Conservation (phyloP, 2,797 vertebrate genomes). For the Neopelma chrysocephalum region DNA sequence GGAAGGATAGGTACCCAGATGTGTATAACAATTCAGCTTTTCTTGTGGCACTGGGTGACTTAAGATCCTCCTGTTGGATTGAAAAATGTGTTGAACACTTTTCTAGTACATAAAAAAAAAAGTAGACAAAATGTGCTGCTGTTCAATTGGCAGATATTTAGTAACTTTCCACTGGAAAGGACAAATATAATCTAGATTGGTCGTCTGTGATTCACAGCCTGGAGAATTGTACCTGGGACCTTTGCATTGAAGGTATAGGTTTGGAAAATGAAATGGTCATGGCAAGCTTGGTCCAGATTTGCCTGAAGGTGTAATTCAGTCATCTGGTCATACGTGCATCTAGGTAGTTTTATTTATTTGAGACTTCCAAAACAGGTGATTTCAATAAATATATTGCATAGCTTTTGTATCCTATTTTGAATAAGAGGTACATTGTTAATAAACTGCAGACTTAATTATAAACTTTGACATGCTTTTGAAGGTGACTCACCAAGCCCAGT, state of each 20-base stretch:
- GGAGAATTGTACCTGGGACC: not conserved
- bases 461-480: not conserved
- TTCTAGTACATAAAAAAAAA: not conserved
- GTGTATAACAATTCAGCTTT: not conserved
- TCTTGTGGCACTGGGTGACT: not conserved
- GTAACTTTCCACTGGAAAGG: not conserved
- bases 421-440: not conserved
- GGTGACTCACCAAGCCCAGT: not conserved
- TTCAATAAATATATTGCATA: not conserved
- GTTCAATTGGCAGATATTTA: not conserved
- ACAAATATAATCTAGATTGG: not conserved
- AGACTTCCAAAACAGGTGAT: not conserved
- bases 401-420: not conserved
- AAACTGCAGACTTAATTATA: not conserved
- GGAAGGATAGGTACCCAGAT: not conserved
- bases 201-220: not conserved
- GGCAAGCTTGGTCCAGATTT: not conserved
- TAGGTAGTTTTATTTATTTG: not conserved
- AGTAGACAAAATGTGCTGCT: not conserved
- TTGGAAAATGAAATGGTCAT: not conserved
- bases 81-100: not conserved
- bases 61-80: not conserved
- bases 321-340: not conserved
- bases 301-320: not conserved
- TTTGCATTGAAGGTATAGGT: not conserved